phyloP scores from a whole-genome alignment of 2,888 invertebrate species.

The Ariolimax columbianus region DNA sequence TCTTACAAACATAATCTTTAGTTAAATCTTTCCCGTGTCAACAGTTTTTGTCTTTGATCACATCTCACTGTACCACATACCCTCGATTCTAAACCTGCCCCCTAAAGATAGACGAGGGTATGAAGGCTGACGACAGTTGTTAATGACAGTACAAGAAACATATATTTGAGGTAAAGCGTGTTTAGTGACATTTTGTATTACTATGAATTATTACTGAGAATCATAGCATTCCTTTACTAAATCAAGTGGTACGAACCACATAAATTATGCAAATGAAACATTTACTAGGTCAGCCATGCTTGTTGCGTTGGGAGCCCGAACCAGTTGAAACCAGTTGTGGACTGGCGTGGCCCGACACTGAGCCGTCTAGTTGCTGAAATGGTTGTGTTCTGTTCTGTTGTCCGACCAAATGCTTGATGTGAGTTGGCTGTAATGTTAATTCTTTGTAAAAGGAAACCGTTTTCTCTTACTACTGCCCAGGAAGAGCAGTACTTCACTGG shows the following conservation, averaged over 20 bases:
- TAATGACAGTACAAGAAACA: background rate
- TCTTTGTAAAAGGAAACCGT: background rate
- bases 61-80: background rate
- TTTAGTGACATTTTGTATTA: conserved; percentile 29
- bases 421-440: background rate
- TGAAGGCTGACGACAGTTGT: background rate
- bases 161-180: conserved; percentile 34
- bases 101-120: background rate
- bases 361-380: background rate
- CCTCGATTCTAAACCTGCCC: background rate
- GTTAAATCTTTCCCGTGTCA: conserved; percentile 39
- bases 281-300: background rate
- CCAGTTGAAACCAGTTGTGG: background rate
- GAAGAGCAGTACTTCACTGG: background rate
- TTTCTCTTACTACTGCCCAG: background rate
- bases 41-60: conserved; percentile 20
- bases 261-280: background rate
- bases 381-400: background rate
- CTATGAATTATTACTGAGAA: background rate
- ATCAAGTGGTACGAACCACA: background rate
- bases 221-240: background rate
- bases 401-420: background rate
- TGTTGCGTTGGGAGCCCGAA: background rate
- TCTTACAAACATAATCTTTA: background rate
- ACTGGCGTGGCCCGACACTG: background rate